These are phyloP conservation scores for Hyperoplus immaculatus DNA, from an alignment of 2,797 vertebrate genomes.

Conservation along the genomic window DNA sequence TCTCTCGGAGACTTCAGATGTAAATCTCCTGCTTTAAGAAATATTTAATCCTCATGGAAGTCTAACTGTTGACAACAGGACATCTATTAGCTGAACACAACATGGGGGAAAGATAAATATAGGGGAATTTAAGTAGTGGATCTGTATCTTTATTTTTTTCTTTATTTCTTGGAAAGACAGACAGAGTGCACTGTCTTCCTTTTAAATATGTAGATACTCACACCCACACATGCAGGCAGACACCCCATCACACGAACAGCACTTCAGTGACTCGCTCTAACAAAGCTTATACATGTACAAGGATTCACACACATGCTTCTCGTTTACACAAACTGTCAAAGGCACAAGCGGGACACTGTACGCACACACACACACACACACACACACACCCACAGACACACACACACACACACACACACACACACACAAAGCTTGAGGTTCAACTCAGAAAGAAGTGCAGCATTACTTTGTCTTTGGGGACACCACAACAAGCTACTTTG, in stretches of 20 bases:
- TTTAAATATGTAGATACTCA: constrained; percentile 51
- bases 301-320: constrained; percentile 12
- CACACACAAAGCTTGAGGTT: constrained; percentile 40
- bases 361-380: neutral
- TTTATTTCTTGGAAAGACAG: constrained; percentile 6
- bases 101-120: constrained; percentile 5
- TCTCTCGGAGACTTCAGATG: constrained; percentile 34
- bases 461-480: constrained; percentile 59
- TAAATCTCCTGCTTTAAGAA: constrained; percentile 27
- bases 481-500: constrained; percentile 55
- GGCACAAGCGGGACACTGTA: neutral
- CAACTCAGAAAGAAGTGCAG: constrained; percentile 58
- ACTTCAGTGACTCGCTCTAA: constrained; percentile 20
- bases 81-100: constrained; percentile 8
- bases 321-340: constrained; percentile 8
- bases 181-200: constrained; percentile 8
- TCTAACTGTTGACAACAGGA: neutral
- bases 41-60: constrained; percentile 20
- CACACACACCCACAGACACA: neutral
- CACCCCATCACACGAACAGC: constrained; percentile 20
- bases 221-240: constrained; percentile 11
- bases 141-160: neutral
- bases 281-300: constrained; percentile 2
- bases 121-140: neutral
- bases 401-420: neutral